A percentile compares a stretch with the other conserved stretches of the same genome.
These are phyloP conservation scores for Chironomus striatipennis DNA, from an alignment of 1,140 invertebrate genomes.

Conservation along the genomic window DNA sequence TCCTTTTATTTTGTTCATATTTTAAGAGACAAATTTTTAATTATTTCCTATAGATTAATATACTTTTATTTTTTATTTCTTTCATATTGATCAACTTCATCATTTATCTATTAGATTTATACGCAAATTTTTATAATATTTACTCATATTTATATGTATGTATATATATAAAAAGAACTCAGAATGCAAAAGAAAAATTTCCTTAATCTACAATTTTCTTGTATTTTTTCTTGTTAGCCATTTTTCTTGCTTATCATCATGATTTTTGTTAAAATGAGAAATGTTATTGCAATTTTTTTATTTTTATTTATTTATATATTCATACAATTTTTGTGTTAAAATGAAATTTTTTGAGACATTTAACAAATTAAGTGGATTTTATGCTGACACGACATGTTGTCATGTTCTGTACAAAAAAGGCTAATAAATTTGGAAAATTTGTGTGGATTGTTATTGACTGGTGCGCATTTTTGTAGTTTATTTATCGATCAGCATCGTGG, in stretches of 20 bases:
- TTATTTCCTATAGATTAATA: conserved; percentile 3
- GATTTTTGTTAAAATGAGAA: neutral
- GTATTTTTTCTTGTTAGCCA: neutral
- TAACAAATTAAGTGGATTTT: too few species aligned
- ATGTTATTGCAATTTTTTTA: neutral
- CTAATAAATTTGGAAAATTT: too few species aligned
- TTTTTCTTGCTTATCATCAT: neutral
- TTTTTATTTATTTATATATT: too few species aligned
- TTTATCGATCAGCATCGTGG: too few species aligned
- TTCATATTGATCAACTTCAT: neutral
- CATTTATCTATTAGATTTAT: conserved; percentile 5
- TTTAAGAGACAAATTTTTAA: conserved; percentile 10
- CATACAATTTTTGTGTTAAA: neutral
- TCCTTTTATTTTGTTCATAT: conserved; percentile 5
- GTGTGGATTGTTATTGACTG: too few species aligned
- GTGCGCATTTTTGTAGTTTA: too few species aligned
- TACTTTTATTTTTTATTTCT: too few species aligned
- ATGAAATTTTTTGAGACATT: neutral
- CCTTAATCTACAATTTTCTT: conserved; percentile 2
- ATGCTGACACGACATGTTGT: too few species aligned
- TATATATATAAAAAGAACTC: neutral
- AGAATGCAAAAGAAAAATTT: conserved; percentile 8
- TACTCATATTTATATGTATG: too few species aligned
- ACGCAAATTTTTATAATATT: neutral
- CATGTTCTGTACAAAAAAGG: too few species aligned